These are phyloP conservation scores for Aphrocallistes beatrix DNA, from an alignment of 37 sponge, comb jelly and placozoan species.

Conservation along the genomic window DNA sequence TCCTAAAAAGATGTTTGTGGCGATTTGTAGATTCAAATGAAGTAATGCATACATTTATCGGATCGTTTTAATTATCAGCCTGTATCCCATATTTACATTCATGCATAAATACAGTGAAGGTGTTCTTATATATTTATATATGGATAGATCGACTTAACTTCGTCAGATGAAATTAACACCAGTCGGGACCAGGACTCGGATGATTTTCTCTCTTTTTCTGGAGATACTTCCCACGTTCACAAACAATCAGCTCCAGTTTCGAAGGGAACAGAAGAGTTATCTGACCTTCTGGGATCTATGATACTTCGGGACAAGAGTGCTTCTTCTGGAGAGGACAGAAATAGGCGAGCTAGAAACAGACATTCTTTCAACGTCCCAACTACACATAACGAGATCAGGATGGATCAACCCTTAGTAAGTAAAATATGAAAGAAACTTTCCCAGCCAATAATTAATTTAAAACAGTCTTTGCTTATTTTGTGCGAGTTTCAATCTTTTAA, in stretches of 20 bases:
- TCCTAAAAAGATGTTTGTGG: no score
- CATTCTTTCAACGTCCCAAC: neutral
- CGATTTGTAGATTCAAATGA: no score
- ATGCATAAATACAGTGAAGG: no score
- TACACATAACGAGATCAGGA: slow-evolving; percentile 5
- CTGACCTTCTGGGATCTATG: neutral
- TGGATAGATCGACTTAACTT: neutral
- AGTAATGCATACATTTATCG: no score
- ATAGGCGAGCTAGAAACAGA: neutral
- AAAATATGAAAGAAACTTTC: no score
- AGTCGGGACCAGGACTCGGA: neutral
- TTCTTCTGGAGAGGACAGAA: neutral
- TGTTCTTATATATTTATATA: no score
- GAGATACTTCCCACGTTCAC: neutral
- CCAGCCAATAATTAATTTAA: no score
- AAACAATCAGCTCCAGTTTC: neutral
- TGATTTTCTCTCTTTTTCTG: neutral
- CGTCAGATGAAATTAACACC: neutral
- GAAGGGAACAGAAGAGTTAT: neutral
- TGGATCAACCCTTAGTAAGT: no score
- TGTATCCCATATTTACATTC: no score
- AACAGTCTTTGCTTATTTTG: no score
- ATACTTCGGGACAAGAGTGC: neutral
- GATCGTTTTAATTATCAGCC: no score
- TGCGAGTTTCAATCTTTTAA: no score